phyloP scores from a whole-genome alignment of 2,888 invertebrate species.

The Hydriomena furcata region DNA sequence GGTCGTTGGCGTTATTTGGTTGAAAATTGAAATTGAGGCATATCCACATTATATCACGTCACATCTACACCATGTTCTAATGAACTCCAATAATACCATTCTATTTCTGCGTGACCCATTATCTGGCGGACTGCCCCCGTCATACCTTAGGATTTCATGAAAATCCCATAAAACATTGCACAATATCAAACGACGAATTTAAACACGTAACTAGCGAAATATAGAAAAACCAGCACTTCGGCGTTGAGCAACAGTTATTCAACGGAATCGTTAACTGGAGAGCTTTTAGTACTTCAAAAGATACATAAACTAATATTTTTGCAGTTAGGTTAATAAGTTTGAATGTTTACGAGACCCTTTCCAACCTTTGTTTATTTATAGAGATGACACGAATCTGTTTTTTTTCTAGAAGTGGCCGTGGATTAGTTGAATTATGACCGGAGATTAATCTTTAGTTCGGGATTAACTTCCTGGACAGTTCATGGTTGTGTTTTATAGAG shows the following conservation, averaged over 20 bases:
- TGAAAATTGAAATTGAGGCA: conserved; percentile 22
- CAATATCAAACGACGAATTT: conserved; percentile 55
- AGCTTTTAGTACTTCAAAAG: conserved; percentile 62
- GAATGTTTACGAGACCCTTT: conserved; percentile 41
- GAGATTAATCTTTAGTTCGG: conserved; percentile 31
- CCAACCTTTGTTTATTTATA: conserved; percentile 41
- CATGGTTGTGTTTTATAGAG: conserved; percentile 50
- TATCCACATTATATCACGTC: conserved; percentile 49
- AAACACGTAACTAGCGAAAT: conserved; percentile 34
- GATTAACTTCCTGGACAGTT: conserved; percentile 58
- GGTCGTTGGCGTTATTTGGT: no score
- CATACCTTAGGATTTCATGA: conserved; percentile 57
- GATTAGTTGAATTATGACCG: conserved; percentile 29
- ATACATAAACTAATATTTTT: conserved; percentile 49
- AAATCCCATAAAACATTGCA: conserved; percentile 68
- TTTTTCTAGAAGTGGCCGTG: conserved; percentile 33
- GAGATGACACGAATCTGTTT: conserved; percentile 39
- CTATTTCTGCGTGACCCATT: conserved; percentile 75
- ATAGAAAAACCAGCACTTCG: conserved; percentile 47
- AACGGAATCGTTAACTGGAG: conserved; percentile 51
- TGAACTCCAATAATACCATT: conserved; percentile 65
- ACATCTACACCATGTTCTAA: conserved; percentile 61
- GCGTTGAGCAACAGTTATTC: conserved; percentile 54
- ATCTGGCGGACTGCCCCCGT: conserved; percentile 49
- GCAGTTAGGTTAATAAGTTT: conserved; percentile 42